These are phyloP conservation scores for Epicampocera succincta DNA, from an alignment of 2,888 invertebrate species.

Conservation along the genomic window DNA sequence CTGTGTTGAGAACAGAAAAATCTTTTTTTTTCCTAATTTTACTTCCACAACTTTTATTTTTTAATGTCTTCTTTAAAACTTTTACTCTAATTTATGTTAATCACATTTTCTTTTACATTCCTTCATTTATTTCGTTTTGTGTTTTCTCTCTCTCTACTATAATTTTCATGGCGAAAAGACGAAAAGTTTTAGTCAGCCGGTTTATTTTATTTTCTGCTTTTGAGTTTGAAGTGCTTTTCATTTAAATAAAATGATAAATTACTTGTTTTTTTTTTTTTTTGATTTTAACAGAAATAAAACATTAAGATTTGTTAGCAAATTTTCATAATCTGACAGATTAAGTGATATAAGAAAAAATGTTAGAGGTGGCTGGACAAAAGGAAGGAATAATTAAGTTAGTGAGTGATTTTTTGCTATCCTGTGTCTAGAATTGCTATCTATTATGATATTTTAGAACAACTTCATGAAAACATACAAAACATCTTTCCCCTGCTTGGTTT, in stretches of 20 bases:
- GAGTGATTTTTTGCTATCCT: too few species aligned
- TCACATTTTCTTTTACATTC: slow-evolving; percentile 60
- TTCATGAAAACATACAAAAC: too few species aligned
- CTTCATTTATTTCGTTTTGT: slow-evolving; percentile 1
- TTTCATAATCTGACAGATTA: slow-evolving; percentile 58
- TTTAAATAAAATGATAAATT: slow-evolving; percentile 64
- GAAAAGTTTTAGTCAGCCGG: slow-evolving; percentile 38
- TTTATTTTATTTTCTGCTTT: slow-evolving; percentile 29
- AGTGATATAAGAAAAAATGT: slow-evolving; percentile 26
- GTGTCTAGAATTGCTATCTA: too few species aligned
- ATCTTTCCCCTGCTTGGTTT: too few species aligned
- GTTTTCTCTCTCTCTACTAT: neutral
- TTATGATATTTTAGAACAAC: too few species aligned
- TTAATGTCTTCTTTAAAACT: slow-evolving; percentile 20
- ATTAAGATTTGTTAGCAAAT: slow-evolving; percentile 60
- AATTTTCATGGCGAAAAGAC: slow-evolving; percentile 11
- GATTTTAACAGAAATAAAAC: slow-evolving; percentile 53
- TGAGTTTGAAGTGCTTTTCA: slow-evolving; percentile 57
- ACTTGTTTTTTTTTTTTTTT: slow-evolving; percentile 65
- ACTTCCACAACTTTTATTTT: neutral
- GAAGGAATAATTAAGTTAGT: too few species aligned
- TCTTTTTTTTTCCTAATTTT: neutral
- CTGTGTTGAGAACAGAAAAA: neutral
- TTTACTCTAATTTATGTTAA: slow-evolving; percentile 64
- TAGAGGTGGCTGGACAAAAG: neutral